A percentile compares a stretch with the other conserved stretches of the same genome.
These are phyloP conservation scores for Nannobrachium achirus DNA, from an alignment of 2,113 vertebrate species.

Conservation along the genomic window DNA sequence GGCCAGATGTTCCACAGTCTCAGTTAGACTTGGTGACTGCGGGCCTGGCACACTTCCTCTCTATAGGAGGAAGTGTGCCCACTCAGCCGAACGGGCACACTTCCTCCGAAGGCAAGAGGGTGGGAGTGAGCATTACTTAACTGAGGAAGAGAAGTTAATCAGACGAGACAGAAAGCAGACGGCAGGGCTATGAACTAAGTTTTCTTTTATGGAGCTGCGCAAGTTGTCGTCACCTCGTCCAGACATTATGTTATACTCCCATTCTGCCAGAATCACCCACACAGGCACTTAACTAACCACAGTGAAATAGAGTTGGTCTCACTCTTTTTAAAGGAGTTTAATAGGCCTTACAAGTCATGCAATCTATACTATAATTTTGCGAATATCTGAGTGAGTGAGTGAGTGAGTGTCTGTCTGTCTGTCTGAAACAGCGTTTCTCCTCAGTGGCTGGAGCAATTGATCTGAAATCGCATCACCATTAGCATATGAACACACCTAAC, in stretches of 20 bases:
- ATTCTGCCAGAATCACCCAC: constrained; percentile 15
- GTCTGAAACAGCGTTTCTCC: too few relatives aligned
- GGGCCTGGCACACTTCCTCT: too few relatives aligned
- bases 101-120: constrained; percentile 7
- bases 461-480: too few relatives aligned
- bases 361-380: too few relatives aligned
- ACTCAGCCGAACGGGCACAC: too few relatives aligned
- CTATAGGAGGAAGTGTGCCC: too few relatives aligned
- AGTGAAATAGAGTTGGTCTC: not conserved
- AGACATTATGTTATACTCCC: constrained; percentile 46
- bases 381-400: too few relatives aligned
- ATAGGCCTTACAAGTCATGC: constrained; percentile 2
- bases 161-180: constrained; percentile 40
- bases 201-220: constrained; percentile 36
- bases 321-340: too few relatives aligned
- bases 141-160: constrained; percentile 31
- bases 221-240: constrained; percentile 28
- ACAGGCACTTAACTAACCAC: constrained; percentile 34
- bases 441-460: too few relatives aligned
- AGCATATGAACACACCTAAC: too few relatives aligned
- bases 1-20: not conserved
- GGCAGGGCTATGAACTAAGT: constrained; percentile 48
- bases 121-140: constrained; percentile 10
- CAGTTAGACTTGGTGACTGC: not conserved
- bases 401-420: too few relatives aligned